Base-by-base conservation (phyloP, 2,797 vertebrate genomes). In the Tokudaia tokunoshimensis region DNA sequence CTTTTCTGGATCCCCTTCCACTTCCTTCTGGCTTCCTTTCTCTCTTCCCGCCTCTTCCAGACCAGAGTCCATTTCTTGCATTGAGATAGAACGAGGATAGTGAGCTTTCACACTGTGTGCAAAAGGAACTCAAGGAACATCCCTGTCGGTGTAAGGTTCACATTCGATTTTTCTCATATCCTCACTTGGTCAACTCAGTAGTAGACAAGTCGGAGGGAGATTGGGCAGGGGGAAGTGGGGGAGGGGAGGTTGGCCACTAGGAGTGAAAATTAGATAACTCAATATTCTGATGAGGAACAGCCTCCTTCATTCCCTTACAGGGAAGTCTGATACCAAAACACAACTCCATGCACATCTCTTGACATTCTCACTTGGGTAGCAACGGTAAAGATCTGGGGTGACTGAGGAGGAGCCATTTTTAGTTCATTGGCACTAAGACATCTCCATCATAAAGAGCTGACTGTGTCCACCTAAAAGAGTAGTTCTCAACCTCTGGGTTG, bases 51-150 rank as follows among this genome's bases (percentile, higher is more conserved):
- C 9, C 10, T 65, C 57, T 29, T 79, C 50, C 81, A 75, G 75
- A 50, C 37, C 41, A 89, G 6, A 47, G 12, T 63, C 24, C 52
- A 55, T 29, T 91, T 85, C 50, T 83, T 79, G 80, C 37, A 31
- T 63, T 88, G 65, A 96, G 87, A 41, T 57, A 55, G n/a, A 63
- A n/a, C 34, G 5, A 34, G 65, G 22, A 17, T 31, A 55, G 61
- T 91, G 37, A 59, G 47, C 78, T 80, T 96, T 94, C 50, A 95
- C 2, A 76, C 31, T 52, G 50, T 61, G 82, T 84, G 6, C 57
- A 63, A 92, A 76, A 91, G 55, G 67, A 59, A 67, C 22, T n/a
- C 26, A 19, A 52, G 47, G 55, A 70, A 5, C 72, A 63, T 86
- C 70, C 37, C 24, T 50, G 13, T 92, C 82, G 47, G 20, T 1